Percentiles rank a stretch among this genome's conserved stretches.
phyloP scores from a whole-genome alignment of 2,888 invertebrate species.

The Chydorus sphaericus region DNA sequence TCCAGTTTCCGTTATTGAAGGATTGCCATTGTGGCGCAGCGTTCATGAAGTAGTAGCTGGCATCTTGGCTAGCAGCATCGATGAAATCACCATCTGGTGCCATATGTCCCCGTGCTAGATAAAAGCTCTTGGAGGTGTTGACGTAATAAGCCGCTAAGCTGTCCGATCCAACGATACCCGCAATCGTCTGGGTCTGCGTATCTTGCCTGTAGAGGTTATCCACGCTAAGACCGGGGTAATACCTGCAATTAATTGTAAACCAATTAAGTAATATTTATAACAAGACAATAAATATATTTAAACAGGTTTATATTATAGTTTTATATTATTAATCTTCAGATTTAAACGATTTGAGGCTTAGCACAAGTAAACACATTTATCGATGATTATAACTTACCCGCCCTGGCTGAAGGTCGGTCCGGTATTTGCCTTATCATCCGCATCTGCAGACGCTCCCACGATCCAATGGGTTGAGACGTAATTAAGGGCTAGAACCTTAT shows the following conservation, averaged over 20 bases:
- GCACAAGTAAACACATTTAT: too few species aligned
- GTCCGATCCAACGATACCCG: constrained; percentile 21
- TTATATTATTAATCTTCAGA: too few species aligned
- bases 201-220: constrained; percentile 17
- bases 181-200: constrained; percentile 21
- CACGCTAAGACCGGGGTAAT: constrained; percentile 28
- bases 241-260: too few species aligned
- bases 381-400: too few species aligned
- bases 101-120: constrained; percentile 41
- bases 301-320: too few species aligned
- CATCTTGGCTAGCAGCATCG: constrained; percentile 40
- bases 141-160: constrained; percentile 23
- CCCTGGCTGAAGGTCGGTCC: constrained; percentile 37
- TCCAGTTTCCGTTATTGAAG: constrained; percentile 45
- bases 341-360: too few species aligned
- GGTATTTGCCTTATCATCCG: constrained; percentile 32
- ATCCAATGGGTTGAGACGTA: constrained; percentile 39
- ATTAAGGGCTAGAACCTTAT: constrained; percentile 34
- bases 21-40: constrained; percentile 50
- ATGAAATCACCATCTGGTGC: constrained; percentile 44
- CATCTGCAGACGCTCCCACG: constrained; percentile 33
- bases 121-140: constrained; percentile 12
- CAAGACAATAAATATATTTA: too few species aligned
- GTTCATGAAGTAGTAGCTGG: constrained; percentile 48
- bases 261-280: too few species aligned